Base-by-base conservation (phyloP, 2,797 vertebrate genomes). In the Zenarchopterus dispar region DNA sequence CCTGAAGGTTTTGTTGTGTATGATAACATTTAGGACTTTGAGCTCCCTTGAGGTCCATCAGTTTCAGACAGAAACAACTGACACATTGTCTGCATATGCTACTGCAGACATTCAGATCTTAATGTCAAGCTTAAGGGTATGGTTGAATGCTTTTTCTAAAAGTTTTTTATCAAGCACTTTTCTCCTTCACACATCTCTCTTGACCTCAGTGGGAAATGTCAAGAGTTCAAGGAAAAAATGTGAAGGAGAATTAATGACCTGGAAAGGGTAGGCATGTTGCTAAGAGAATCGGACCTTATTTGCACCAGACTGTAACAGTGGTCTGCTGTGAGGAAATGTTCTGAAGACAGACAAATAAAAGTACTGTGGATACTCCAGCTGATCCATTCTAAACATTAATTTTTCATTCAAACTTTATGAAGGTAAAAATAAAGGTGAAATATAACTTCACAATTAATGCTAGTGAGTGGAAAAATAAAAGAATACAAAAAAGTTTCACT, bases 31-130 rank as follows among this genome's bases (percentile, higher is more conserved):
- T 39, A 13, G 36, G 13, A 16, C 11, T 39, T 13, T 18, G 56
- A 52, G 74, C 45, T 74, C 58, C 62, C 77, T 82, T 70, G 67
- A 84, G 80, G 84, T 74, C n/a, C 41, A 92, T 91, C 19, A 46
- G 33, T 48, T 49, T 70, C 21, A 74, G 59, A 70, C 36, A 45
- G 57, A 81, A 31, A 60, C 53, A 28, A 39, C 24, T 61, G 36
- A 69, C 23, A 67, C 26, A 50, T 72, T 56, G 60, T 62, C 9
- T 42, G 3, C 53, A 1, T 49, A 52, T 8, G 10, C 3, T 69
- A 6, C 41, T 70, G 58, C 36, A 67, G 24, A 62, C n/a, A 53
- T 47, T 50, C 0, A 15, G 19, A 18, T 62, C 1, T 52, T 11
- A 46, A 13, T 39, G 21, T 43, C 15, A 39, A 1, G 33, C 28